Percentiles rank a stretch among this genome's conserved stretches.
phyloP scores from a whole-genome alignment of 2,888 invertebrate species.

The Amiota communis region DNA sequence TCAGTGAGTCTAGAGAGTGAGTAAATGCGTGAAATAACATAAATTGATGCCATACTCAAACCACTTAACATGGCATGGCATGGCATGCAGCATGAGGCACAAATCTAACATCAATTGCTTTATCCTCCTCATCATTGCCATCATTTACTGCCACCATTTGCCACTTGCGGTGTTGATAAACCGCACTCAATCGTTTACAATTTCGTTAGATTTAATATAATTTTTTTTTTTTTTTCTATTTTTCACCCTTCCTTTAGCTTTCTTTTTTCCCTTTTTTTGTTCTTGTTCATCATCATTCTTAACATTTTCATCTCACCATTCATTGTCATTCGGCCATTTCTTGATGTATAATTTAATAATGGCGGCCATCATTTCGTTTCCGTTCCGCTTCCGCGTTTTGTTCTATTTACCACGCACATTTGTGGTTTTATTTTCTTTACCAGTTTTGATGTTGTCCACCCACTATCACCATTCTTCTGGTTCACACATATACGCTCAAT shows the following conservation, averaged over 20 bases:
- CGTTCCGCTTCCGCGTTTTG: neutral
- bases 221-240: slow-evolving; percentile 3
- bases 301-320: neutral
- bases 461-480: neutral
- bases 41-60: slow-evolving; percentile 32
- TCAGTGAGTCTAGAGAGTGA: neutral
- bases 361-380: neutral
- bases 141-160: neutral
- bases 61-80: slow-evolving; percentile 18
- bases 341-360: slow-evolving; percentile 22
- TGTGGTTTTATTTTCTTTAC: neutral
- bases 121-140: neutral
- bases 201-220: slow-evolving; percentile 11
- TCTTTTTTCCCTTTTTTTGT: neutral
- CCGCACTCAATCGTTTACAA: slow-evolving; percentile 28
- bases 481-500: slow-evolving; percentile 13
- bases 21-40: slow-evolving; percentile 27
- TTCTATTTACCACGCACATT: neutral
- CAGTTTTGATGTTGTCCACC: neutral
- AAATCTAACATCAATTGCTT: neutral
- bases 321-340: neutral
- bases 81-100: slow-evolving; percentile 34
- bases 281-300: neutral
- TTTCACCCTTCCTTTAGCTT: neutral
- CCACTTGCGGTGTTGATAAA: slow-evolving; percentile 31